phyloP scores from a whole-genome alignment of 1,140 invertebrate species.

The Harlomillsia oculata region DNA sequence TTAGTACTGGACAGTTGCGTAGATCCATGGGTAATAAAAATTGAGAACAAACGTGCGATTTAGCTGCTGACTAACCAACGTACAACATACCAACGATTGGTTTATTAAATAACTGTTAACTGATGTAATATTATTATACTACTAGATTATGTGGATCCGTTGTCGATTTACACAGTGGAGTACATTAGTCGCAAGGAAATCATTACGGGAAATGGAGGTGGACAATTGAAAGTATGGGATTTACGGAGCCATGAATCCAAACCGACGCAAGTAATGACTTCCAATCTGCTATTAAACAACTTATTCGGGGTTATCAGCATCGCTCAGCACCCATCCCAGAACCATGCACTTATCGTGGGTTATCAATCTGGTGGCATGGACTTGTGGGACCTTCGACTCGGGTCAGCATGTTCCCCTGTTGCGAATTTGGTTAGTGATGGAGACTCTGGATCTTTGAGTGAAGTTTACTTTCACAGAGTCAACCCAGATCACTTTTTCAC shows the following conservation, averaged over 20 bases:
- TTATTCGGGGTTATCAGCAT: conserved; percentile 25
- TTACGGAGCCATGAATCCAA: conserved; percentile 9
- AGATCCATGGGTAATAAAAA: conserved; percentile 14
- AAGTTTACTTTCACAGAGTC: conserved; percentile 27
- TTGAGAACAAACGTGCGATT: too few relatives aligned
- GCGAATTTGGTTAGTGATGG: conserved; percentile 19
- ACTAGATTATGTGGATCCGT: conserved; percentile 23
- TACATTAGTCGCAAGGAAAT: conserved; percentile 9
- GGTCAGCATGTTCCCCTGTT: conserved; percentile 13
- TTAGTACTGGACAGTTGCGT: conserved; percentile 8
- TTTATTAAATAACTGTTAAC: neutral
- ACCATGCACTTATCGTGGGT: conserved; percentile 23
- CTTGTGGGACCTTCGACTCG: conserved; percentile 23
- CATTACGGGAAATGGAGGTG: conserved; percentile 28
- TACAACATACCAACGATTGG: too few relatives aligned
- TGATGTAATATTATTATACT: neutral
- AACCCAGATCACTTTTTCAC: conserved; percentile 30
- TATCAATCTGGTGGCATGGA: conserved; percentile 32
- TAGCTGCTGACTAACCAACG: too few relatives aligned
- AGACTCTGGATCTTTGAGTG: conserved; percentile 11
- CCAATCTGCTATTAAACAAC: conserved; percentile 19
- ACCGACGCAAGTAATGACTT: conserved; percentile 6
- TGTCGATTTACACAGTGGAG: conserved; percentile 16
- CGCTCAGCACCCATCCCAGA: conserved; percentile 28
- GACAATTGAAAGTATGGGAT: conserved; percentile 32